Base-by-base conservation (phyloP, 35 echinoderm and acorn worm genomes). In the Eucidaris tribuloides region DNA sequence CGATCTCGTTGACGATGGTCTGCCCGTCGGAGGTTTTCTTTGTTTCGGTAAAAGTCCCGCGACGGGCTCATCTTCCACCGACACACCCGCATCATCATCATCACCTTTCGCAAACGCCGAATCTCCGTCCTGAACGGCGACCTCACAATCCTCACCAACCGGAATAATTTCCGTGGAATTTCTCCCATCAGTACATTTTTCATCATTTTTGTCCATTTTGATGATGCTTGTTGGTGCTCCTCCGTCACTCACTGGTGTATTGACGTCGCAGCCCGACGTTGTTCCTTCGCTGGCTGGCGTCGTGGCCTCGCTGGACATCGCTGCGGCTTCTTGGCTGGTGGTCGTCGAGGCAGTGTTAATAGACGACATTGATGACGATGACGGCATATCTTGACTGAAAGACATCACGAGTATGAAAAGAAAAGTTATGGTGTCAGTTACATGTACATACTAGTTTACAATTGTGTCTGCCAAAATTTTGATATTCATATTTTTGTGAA, bases 291-390 rank as follows among this genome's bases (percentile, higher is more conserved):
- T 74, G 68, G 44, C 68, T 36, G 36, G 11, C 9, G 68, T 44
- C n/a, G 37, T 74, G 36, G 38, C 68, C 25, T 74, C 68, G 7
- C 68, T 2, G 15, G 44, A 40, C 28, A 64, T 2, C 2, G 68
- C 38, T 2, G 68, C 4, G 24, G 14, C 6, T 42, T 74, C 68
- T 35, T 74, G 68, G 25, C 35, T 25, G 14, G 68, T 42, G 11
- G 68, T 74, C n/a, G 68, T 74, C 7, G 68, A 74, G 33, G 29
- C 44, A 22, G 68, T 74, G 41, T 74, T 74, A 24, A 74, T 74
- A 3, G 68, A 74, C 11, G 68, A 74, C 68, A 74, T 74, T 33
- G 68, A 74, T 17, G 68, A 74, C 25, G 68, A 74, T 44, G 37
- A 7, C 18, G 33, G 36, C 15, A 74, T 38, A 22, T 74, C 68